Evolutionary conservation across 2,797 vertebrate species (phyloP), one percentile per base, ranked within the genome.

Genomic region (Pseudocheirus occidentalis): DNA sequence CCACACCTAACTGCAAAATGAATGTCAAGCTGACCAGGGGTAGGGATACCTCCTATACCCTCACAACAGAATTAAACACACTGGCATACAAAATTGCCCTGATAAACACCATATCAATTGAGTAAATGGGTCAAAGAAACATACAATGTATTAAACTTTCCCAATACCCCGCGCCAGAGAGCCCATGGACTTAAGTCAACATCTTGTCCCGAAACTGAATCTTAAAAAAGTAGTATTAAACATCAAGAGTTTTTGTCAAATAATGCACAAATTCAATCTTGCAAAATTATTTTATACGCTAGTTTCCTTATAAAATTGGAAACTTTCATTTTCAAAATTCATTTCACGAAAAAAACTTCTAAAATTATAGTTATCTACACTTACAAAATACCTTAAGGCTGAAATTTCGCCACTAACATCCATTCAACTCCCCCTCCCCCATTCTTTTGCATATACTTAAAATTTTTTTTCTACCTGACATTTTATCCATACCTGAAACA

Each of bases 91-190:
- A 94, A 7, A 24, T 14, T 54, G 31, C 95, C 34, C 1, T 93
- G 90, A 95, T 53, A 53, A 66, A 28, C 52, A 93, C 53, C 55
- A 92, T 1, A 12, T 50, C 91, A 90, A 95, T 1, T 54, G 94
- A 94, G 90, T 91, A 95, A 50, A 95, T 10, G 7, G 31, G 28
- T 73, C 73, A 95, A 95, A 96, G 4, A 93, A 91, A 50, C 55
- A 66, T 13, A 87, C 87, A 27, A 46, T 81, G 21, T 46, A 24
- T 4, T 90, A 66, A 14, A 50, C 4, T 92, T 53, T 91, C 56
- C 95, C 92, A 91, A 95, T 94, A 94, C 7, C 59, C 29, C 55
- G 91, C 56, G n/a, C n/a, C n/a, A n/a, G n/a, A 95, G 53, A 90
- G 91, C 28, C 28, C 6, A n/a, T 52, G n/a, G 81, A 66, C n/a